These are phyloP conservation scores for Proteles cristata DNA, from an alignment of 2,113 vertebrate species.

Conservation along the genomic window DNA sequence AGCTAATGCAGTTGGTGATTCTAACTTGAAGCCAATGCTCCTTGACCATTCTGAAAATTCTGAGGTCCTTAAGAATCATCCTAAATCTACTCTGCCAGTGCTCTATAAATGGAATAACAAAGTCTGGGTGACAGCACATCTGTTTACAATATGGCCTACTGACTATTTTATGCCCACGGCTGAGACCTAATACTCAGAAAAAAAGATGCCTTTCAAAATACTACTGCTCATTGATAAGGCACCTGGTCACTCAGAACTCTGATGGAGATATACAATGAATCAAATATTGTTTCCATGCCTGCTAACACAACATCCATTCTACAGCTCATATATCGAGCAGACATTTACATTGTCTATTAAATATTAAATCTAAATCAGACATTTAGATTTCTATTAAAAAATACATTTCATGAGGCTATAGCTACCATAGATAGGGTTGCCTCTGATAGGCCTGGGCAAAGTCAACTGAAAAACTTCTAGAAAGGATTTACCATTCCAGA, in stretches of 20 bases:
- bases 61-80: not conserved
- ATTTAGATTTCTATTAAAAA: not conserved
- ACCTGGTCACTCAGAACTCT: not conserved
- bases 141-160: not conserved
- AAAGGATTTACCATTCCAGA: not conserved
- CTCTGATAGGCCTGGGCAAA: not conserved
- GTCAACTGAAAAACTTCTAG: not conserved
- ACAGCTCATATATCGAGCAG: not conserved
- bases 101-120: not conserved
- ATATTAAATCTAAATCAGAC: not conserved
- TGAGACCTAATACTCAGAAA: not conserved
- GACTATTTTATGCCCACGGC: not conserved
- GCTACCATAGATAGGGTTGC: not conserved
- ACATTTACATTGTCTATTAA: not conserved
- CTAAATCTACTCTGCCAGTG: not conserved
- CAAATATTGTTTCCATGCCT: not conserved
- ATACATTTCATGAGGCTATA: not conserved
- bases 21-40: not conserved
- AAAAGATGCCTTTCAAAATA: not conserved
- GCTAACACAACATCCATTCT: not conserved
- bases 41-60: not conserved
- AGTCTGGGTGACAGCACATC: not conserved
- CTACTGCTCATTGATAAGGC: not conserved
- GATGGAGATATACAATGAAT: not conserved
- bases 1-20: not conserved